Evolutionary conservation across 2,113 vertebrate species (phyloP), one percentile per base, ranked within the genome.

Genomic region (Spizaetus ornatus): DNA sequence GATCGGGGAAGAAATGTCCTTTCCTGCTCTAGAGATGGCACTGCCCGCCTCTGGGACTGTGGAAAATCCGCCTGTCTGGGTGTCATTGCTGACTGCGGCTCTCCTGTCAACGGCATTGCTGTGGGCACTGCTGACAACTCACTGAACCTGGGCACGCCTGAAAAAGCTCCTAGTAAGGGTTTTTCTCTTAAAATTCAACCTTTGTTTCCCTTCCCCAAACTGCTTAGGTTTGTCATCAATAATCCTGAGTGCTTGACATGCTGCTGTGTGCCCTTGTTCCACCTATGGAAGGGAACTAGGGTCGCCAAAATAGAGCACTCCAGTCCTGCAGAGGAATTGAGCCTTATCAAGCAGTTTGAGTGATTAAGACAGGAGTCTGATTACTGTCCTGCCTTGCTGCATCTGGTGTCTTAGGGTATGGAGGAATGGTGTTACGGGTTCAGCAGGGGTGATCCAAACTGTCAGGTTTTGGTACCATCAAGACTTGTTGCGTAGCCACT

Each of bases 21-120:
- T 8, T 98, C 98, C 78, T 97, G 96, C 93, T 98, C 98, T 26
- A 87, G 98, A 58, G 98, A 99, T 0, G 98, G 98, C 63, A 98
- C 98, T 3, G 98, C 97, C 15, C 95, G 98, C 12, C 97, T 99
- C 56, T 99, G 98, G 98, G 98, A 99, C 73, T 99, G 98, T 5
- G 98, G 98, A 5, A 98, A 94, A 25, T 97, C 98, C 0, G 40
- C 98, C 71, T 98, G 98, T 36, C 94, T 98, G 93, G 98, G 94
- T 1, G 5, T 98, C 62, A 5, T 99, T 17, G 88, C 96, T 1
- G 98, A 98, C 90, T 98, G 98, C 1, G 96, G 95, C 47, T 93
- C 90, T 61, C 97, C 98, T 1, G 5, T 98, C 94, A 98, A 99
- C 0, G 98, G 98, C 66, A 91, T 98, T 11, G 97, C 98, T 0